These are phyloP conservation scores for Pluvianellus socialis DNA, from an alignment of 2,113 vertebrate species.

Conservation along the genomic window DNA sequence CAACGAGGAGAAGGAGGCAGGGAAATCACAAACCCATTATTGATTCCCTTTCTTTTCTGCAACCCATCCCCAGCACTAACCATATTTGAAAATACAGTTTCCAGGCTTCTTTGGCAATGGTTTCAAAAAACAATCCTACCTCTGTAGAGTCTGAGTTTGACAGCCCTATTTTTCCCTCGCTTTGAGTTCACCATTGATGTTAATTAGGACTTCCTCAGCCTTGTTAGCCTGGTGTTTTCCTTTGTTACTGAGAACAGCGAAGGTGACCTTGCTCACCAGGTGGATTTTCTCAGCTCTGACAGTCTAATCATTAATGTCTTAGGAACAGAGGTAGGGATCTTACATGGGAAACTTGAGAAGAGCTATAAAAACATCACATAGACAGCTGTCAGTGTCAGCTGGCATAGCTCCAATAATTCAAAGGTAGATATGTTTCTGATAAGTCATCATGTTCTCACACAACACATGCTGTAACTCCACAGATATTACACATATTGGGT, in stretches of 20 bases:
- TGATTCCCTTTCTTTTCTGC: slow-evolving; percentile 2
- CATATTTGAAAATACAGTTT: slow-evolving; percentile 25
- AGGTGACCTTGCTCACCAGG: slow-evolving; percentile 50
- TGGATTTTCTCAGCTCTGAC: slow-evolving; percentile 50
- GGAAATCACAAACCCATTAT: not conserved
- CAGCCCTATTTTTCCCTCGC: not conserved
- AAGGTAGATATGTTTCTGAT: not conserved
- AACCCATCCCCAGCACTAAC: slow-evolving; percentile 32
- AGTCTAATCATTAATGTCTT: slow-evolving; percentile 57
- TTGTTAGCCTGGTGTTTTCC: not conserved
- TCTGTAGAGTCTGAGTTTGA: not conserved
- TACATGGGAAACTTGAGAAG: not conserved
- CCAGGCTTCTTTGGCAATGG: not conserved
- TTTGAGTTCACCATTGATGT: not conserved
- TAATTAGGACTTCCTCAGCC: slow-evolving; percentile 51
- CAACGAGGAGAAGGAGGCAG: not conserved
- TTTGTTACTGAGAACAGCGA: not conserved
- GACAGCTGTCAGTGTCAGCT: slow-evolving; percentile 33
- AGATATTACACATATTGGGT: not conserved
- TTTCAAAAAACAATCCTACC: not conserved
- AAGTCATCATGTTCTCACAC: not conserved
- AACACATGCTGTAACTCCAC: not conserved
- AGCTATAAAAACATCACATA: slow-evolving; percentile 4
- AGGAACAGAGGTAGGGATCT: slow-evolving; percentile 36
- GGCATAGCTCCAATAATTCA: not conserved